Conservation (phyloP, 1,140 invertebrate species). For the Parapsyche elsis region DNA sequence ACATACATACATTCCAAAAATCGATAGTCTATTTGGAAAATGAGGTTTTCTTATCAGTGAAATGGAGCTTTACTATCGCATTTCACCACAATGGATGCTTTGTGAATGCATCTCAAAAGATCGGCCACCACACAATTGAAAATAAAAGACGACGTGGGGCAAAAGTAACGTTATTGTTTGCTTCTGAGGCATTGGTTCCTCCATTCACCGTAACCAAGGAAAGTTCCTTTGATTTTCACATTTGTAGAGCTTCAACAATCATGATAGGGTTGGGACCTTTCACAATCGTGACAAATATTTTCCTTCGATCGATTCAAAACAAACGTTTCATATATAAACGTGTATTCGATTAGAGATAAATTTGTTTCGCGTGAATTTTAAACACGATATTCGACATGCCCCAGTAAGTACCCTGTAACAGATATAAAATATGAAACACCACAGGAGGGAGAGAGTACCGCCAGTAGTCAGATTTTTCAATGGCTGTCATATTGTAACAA, state of each 20-base stretch:
- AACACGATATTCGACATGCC: background rate
- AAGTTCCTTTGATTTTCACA: slow-evolving; percentile 29
- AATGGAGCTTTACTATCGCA: slow-evolving; percentile 54
- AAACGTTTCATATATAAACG: background rate
- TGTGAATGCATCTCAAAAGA: slow-evolving; percentile 49
- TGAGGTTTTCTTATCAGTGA: slow-evolving; percentile 55
- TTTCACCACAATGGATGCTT: slow-evolving; percentile 52
- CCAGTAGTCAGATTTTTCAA: slow-evolving; percentile 29
- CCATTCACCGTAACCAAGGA: background rate
- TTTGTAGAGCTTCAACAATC: slow-evolving; percentile 34
- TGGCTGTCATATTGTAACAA: slow-evolving; percentile 39
- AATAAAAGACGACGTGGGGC: slow-evolving; percentile 41
- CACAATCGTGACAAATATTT: background rate
- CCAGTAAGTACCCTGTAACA: slow-evolving; percentile 4
- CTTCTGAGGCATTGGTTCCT: slow-evolving; percentile 6
- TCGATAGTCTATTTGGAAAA: slow-evolving; percentile 52
- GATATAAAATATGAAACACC: slow-evolving; percentile 10
- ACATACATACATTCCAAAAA: background rate
- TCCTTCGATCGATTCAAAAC: background rate
- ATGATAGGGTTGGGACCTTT: background rate
- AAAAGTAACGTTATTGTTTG: slow-evolving; percentile 41
- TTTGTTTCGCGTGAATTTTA: background rate
- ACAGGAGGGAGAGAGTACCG: background rate
- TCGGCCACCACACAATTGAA: slow-evolving; percentile 48
- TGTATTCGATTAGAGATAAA: background rate